Evolutionary conservation across 2,797 vertebrate genomes (phyloP).

Genomic region (Oreochromis mossambicus): DNA sequence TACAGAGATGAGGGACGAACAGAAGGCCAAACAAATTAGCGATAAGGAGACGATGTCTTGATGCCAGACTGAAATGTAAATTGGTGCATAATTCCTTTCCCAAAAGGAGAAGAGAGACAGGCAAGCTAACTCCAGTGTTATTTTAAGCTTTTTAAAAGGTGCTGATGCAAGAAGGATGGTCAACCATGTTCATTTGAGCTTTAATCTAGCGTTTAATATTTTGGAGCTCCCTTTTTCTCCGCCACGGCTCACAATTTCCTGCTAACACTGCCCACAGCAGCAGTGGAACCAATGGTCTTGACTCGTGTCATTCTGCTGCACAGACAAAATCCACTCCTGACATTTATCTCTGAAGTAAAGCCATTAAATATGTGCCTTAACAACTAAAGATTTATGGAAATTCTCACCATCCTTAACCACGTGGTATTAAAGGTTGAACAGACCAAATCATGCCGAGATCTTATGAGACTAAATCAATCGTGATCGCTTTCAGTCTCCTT

Average conservation of each 20-base stretch:
- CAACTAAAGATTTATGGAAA: constrained; percentile 7
- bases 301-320: constrained; percentile 22
- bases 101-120: not conserved
- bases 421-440: not conserved
- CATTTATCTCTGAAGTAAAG: constrained; percentile 35
- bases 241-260: constrained; percentile 23
- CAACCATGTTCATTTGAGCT: constrained; percentile 20
- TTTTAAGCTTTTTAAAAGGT: not conserved
- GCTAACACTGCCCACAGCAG: not conserved
- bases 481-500: not conserved
- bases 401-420: constrained; percentile 19
- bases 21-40: not conserved
- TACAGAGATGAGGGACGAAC: not conserved
- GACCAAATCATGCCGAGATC: not conserved
- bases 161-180: constrained; percentile 5
- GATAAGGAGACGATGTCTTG: not conserved
- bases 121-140: not conserved
- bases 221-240: constrained; percentile 6
- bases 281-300: constrained; percentile 47
- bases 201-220: constrained; percentile 37
- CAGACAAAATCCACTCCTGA: constrained; percentile 16
- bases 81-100: not conserved
- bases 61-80: not conserved
- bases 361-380: constrained; percentile 8
- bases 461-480: not conserved